A percentile compares a stretch with the other conserved stretches of the same genome.
phyloP scores from a whole-genome alignment of 2,797 vertebrate genomes.

The Ctenopoma kingsleyae region DNA sequence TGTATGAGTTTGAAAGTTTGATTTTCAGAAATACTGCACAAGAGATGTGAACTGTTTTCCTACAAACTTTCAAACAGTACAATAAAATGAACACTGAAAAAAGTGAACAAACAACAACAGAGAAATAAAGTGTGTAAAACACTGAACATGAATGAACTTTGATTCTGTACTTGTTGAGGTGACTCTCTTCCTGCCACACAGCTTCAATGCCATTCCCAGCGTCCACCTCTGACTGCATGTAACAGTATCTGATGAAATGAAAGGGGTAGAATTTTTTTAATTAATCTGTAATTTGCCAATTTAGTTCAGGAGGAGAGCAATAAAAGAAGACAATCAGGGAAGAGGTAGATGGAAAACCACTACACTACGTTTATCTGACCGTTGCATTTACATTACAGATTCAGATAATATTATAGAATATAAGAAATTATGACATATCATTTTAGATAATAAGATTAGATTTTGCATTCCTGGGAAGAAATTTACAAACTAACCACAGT shows the following conservation, averaged over 20 bases:
- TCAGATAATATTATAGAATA: too few relatives aligned
- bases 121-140: background rate
- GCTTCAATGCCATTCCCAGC: slow-evolving; percentile 83
- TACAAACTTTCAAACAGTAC: too few relatives aligned
- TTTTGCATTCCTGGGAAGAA: too few relatives aligned
- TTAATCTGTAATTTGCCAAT: background rate
- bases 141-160: background rate
- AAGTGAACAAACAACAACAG: background rate
- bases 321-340: background rate
- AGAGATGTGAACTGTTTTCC: background rate
- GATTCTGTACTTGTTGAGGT: slow-evolving; percentile 81
- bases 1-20: too few relatives aligned
- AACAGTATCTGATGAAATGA: slow-evolving; percentile 71
- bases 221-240: slow-evolving; percentile 77
- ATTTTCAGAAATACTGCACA: background rate
- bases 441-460: too few relatives aligned
- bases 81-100: background rate
- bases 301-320: background rate
- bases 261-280: background rate
- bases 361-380: background rate
- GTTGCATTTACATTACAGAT: background rate
- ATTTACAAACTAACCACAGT: too few relatives aligned
- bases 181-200: slow-evolving; percentile 88
- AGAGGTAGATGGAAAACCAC: too few relatives aligned
- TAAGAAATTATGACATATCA: too few relatives aligned